phyloP scores from a whole-genome alignment of 2,888 invertebrate genomes.

The Scaptomyza reducta region DNA sequence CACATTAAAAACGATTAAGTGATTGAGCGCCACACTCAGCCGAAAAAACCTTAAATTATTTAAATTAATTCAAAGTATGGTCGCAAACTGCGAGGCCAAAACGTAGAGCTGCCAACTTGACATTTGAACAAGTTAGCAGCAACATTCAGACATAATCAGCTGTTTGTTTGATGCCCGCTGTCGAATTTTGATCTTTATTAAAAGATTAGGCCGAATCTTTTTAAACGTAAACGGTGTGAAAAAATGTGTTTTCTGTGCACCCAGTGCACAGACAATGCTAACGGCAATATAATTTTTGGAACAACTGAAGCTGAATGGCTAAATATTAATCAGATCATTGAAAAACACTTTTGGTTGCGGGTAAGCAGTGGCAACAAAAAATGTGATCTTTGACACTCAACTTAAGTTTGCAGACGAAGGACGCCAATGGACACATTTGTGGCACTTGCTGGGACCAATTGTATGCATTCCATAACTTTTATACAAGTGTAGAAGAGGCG shows the following conservation, averaged over 20 bases:
- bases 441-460: constrained; percentile 71
- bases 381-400: not conserved
- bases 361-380: constrained; percentile 33
- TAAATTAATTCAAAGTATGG: constrained; percentile 58
- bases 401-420: constrained; percentile 37
- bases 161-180: constrained; percentile 26
- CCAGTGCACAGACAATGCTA: constrained; percentile 46
- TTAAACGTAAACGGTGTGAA: not conserved
- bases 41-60: constrained; percentile 61
- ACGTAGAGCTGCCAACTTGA: constrained; percentile 22
- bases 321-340: constrained; percentile 59
- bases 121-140: constrained; percentile 32
- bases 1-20: constrained; percentile 28
- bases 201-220: constrained; percentile 14
- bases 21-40: constrained; percentile 28
- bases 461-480: constrained; percentile 76
- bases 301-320: constrained; percentile 62
- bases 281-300: constrained; percentile 60
- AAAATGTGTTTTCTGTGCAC: constrained; percentile 74
- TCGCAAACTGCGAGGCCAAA: constrained; percentile 7
- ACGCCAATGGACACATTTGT: constrained; percentile 52
- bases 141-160: constrained; percentile 22
- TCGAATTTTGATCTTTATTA: constrained; percentile 20
- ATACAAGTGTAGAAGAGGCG: constrained; percentile 66
- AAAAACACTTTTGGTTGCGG: constrained; percentile 74